phyloP scores from a whole-genome alignment of 2,888 invertebrate species.

The Leptopilina syphax region DNA sequence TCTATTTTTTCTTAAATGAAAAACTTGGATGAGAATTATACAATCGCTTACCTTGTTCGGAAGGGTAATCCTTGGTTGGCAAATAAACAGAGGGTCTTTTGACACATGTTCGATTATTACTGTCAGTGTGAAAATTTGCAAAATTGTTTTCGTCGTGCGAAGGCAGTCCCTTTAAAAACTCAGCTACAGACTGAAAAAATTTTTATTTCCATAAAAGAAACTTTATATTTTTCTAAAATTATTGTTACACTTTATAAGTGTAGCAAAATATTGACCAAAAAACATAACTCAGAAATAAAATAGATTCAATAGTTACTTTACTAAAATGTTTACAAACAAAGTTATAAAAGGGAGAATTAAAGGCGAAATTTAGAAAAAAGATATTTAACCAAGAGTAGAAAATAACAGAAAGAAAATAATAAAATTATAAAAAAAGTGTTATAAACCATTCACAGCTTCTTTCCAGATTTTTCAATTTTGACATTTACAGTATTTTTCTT shows the following conservation, averaged over 20 bases:
- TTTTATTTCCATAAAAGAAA: neutral
- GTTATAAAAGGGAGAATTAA: no score
- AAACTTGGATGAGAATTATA: slow-evolving; percentile 81
- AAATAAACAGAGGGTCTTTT: slow-evolving; percentile 94
- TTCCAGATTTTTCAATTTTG: no score
- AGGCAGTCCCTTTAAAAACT: slow-evolving; percentile 94
- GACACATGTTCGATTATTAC: slow-evolving; percentile 87
- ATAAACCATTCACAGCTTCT: no score
- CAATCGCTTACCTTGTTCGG: slow-evolving; percentile 88
- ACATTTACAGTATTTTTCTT: neutral
- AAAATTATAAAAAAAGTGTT: no score
- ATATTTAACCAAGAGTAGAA: no score
- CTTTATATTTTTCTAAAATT: no score
- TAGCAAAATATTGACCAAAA: neutral
- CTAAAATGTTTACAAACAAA: no score
- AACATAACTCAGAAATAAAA: no score
- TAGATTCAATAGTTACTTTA: no score
- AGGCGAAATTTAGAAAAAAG: no score
- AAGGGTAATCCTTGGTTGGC: slow-evolving; percentile 94
- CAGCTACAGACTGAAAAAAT: slow-evolving; percentile 86
- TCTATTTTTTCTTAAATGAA: neutral
- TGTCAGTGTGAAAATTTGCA: slow-evolving; percentile 92
- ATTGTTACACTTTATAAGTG: neutral
- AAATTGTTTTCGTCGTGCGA: slow-evolving; percentile 95
- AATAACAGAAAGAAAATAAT: no score